A percentile compares a stretch with the other conserved stretches of the same genome.
Evolutionary conservation across 2,888 invertebrate genomes (phyloP).

Genomic region (Megastigmus dorsalis): DNA sequence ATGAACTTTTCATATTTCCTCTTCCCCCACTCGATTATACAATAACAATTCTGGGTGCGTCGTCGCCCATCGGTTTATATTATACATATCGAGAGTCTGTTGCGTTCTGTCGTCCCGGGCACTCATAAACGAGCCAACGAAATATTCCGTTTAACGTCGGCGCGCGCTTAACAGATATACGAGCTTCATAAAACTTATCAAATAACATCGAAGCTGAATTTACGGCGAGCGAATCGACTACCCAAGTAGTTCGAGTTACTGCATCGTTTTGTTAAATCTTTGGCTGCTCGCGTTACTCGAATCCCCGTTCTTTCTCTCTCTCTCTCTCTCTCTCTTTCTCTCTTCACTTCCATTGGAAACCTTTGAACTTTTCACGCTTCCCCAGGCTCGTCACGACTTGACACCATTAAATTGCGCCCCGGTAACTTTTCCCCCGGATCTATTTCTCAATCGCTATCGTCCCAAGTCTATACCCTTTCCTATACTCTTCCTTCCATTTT

Average conservation of each 20-base stretch:
- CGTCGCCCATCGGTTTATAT: too few species aligned
- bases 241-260: slow-evolving; percentile 10
- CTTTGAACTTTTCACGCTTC: slow-evolving; percentile 12
- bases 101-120: background rate
- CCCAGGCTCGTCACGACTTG: slow-evolving; percentile 22
- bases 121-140: background rate
- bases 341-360: background rate
- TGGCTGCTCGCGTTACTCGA: too few species aligned
- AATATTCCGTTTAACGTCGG: background rate
- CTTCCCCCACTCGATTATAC: too few species aligned
- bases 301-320: too few species aligned
- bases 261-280: slow-evolving; percentile 13
- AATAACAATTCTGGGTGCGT: too few species aligned
- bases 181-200: slow-evolving; percentile 24
- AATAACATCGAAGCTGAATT: slow-evolving; percentile 7
- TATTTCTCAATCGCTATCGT: slow-evolving; percentile 27
- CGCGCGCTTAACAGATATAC: slow-evolving; percentile 9
- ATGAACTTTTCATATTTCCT: too few species aligned
- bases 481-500: background rate
- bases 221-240: slow-evolving; percentile 10
- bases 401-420: slow-evolving; percentile 10
- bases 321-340: too few species aligned
- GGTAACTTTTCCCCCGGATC: slow-evolving; percentile 7
- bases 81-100: background rate
- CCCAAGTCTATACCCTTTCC: background rate